These are phyloP conservation scores for Drosophila borborema DNA, from an alignment of 2,888 invertebrate genomes.

Conservation along the genomic window DNA sequence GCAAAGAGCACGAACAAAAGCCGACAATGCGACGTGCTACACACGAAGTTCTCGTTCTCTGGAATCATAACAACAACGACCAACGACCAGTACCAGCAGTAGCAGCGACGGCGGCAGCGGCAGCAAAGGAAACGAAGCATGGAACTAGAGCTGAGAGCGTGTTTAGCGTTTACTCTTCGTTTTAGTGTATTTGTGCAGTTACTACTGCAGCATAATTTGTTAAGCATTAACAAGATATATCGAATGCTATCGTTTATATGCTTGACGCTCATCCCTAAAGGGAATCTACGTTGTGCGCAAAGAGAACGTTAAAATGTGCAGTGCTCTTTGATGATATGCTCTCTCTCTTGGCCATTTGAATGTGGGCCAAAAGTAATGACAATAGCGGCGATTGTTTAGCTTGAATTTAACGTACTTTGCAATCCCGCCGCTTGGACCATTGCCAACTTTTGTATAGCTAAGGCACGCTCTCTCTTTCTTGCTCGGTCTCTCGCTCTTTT, in stretches of 20 bases:
- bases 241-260: slow-evolving; percentile 14
- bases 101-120: slow-evolving; percentile 10
- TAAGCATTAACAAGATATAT: slow-evolving; percentile 20
- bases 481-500: slow-evolving; percentile 10
- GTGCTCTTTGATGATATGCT: slow-evolving; percentile 39
- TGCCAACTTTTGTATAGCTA: slow-evolving; percentile 47
- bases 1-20: slow-evolving; percentile 59
- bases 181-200: slow-evolving; percentile 7
- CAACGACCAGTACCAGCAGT: slow-evolving; percentile 22
- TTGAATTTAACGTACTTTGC: slow-evolving; percentile 49
- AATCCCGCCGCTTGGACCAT: slow-evolving; percentile 43
- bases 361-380: slow-evolving; percentile 78
- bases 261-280: slow-evolving; percentile 41
- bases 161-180: slow-evolving; percentile 22
- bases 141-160: slow-evolving; percentile 58
- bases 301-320: slow-evolving; percentile 39
- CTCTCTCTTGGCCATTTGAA: slow-evolving; percentile 58
- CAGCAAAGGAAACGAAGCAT: slow-evolving; percentile 66
- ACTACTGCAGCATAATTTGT: slow-evolving; percentile 19
- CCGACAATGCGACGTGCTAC: slow-evolving; percentile 57
- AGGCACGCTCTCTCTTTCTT: slow-evolving; percentile 24
- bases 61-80: slow-evolving; percentile 44
- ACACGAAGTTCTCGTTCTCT: slow-evolving; percentile 59
- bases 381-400: slow-evolving; percentile 75
- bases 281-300: slow-evolving; percentile 41